Evolutionary conservation across 2,888 invertebrate genomes (phyloP).

Genomic region (Eupithecia pulchellata): DNA sequence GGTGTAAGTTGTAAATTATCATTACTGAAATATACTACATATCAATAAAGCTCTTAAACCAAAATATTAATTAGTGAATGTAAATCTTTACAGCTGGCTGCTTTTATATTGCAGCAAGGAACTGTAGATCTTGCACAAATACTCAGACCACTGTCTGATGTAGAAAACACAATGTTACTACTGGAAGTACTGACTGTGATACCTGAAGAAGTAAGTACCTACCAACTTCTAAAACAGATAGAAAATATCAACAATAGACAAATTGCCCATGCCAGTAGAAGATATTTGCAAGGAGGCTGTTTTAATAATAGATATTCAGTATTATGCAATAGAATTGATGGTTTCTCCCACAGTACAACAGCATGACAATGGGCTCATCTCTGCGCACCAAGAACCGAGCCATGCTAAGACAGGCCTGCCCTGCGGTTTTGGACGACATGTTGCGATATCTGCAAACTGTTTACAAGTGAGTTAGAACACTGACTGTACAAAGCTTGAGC

Average conservation of each 20-base stretch:
- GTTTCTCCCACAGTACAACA: slow-evolving; percentile 65
- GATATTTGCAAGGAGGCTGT: background rate
- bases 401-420: slow-evolving; percentile 71
- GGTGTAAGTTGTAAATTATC: slow-evolving; percentile 86
- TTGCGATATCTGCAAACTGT: slow-evolving; percentile 68
- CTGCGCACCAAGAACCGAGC: slow-evolving; percentile 69
- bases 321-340: background rate
- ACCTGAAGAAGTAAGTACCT: slow-evolving; percentile 91
- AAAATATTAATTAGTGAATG: slow-evolving; percentile 6
- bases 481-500: background rate
- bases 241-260: background rate
- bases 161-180: slow-evolving; percentile 81
- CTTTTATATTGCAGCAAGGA: slow-evolving; percentile 91
- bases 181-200: slow-evolving; percentile 94
- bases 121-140: slow-evolving; percentile 90
- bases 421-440: slow-evolving; percentile 79
- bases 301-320: background rate
- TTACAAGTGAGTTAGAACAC: slow-evolving; percentile 65
- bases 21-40: background rate
- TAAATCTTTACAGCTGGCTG: slow-evolving; percentile 88
- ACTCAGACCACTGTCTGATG: slow-evolving; percentile 86
- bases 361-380: slow-evolving; percentile 79
- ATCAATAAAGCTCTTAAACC: background rate
- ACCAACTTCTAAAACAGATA: background rate
- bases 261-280: background rate